Evolutionary conservation across 2,113 vertebrate species (phyloP), one percentile per base, ranked within the genome.

Genomic region (Narcine bancroftii): DNA sequence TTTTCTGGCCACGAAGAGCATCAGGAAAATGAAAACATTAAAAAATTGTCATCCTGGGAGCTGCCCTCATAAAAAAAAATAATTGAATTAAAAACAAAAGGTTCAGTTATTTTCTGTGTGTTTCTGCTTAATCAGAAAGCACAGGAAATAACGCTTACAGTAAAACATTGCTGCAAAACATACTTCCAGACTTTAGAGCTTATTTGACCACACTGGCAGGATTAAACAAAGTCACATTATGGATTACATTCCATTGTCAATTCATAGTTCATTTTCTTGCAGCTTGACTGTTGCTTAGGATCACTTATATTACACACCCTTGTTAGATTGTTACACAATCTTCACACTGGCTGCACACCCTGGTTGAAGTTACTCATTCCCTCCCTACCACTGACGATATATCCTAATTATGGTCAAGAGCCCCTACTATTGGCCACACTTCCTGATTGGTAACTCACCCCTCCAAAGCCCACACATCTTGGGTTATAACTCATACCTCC

Each of bases 1-100:
- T 94, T 94, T 94, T 91, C 94, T 92, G 94, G 95, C 95, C 92
- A 92, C 92, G 93, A 95, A 94, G 94, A 94, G 95, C 94, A 92
- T 56, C 92, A 93, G 92, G 92, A 93, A 83, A 91, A 69, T 91
- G 65, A 69, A 91, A 91, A 71, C 65, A 47, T 42, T 69, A 91
- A 71, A 91, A 66, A 45, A 91, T 47, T 91, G 65, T 71, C 65
- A 69, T 69, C 89, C 42, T 33, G 89, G 89, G 63, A 91, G 39
- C 65, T 71, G 24, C 89, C 42, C 65, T 69, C 66, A 24, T 69
- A 39, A 69, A 71, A 45, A 71, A 45, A 91, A 69, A 69, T 91
- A 91, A 71, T 65, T 47, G 69, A 69, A 91, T 91, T 91, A 45
- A 91, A 91, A 69, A 21, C 66, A 65, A 91, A 69, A 89, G 56